Percentiles rank a stretch among this genome's conserved stretches.
These are phyloP conservation scores for Thymelicus sylvestris DNA, from an alignment of 2,888 invertebrate species.

Conservation along the genomic window DNA sequence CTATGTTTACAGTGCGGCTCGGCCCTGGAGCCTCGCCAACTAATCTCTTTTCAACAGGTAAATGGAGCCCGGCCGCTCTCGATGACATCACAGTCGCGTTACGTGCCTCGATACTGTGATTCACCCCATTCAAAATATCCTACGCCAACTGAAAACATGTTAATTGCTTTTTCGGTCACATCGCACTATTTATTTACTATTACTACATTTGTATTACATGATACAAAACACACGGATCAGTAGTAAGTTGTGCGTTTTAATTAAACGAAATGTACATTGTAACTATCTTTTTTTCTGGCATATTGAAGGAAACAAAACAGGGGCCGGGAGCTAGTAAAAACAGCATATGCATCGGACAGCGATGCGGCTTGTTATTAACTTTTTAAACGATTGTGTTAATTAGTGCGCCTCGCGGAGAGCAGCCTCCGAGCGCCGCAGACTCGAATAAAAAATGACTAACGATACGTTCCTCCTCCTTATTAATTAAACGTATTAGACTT, in stretches of 20 bases:
- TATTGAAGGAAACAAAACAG: conserved; percentile 33
- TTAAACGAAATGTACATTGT: conserved; percentile 31
- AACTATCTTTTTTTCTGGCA: conserved; percentile 31
- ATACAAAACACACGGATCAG: not conserved
- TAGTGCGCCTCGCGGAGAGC: conserved; percentile 68
- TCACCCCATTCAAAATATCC: conserved; percentile 73
- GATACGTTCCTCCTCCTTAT: conserved; percentile 62
- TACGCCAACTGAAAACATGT: conserved; percentile 52
- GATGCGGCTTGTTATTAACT: conserved; percentile 73
- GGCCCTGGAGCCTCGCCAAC: conserved; percentile 71
- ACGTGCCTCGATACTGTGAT: conserved; percentile 59
- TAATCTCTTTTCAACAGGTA: conserved; percentile 77
- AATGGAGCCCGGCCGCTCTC: conserved; percentile 63
- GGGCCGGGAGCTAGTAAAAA: conserved; percentile 46
- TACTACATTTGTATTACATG: no score
- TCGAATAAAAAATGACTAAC: conserved; percentile 67
- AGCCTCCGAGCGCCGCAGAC: conserved; percentile 62
- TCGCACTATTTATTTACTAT: conserved; percentile 22
- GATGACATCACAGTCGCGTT: conserved; percentile 69
- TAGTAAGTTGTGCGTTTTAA: conserved; percentile 16
- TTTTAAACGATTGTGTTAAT: conserved; percentile 82
- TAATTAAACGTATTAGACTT: conserved; percentile 59
- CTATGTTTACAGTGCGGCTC: conserved; percentile 63
- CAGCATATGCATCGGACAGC: conserved; percentile 73
- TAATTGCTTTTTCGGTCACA: conserved; percentile 24